Conservation (phyloP, 2,888 invertebrate genomes). For the Lepidocyrtinus sp. region DNA sequence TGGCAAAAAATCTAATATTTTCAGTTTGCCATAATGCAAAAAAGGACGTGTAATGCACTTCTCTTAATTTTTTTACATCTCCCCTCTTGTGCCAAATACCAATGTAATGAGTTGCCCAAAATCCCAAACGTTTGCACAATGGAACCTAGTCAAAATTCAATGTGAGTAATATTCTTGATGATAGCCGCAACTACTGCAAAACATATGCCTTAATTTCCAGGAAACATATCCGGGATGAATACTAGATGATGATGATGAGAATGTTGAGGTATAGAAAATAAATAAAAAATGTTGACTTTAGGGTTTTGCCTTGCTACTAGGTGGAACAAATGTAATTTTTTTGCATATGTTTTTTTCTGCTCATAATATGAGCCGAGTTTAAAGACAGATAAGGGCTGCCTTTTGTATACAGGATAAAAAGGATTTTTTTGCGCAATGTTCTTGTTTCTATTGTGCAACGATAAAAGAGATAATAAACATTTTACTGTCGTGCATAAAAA, state of each 20-base stretch:
- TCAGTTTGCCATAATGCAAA: no score
- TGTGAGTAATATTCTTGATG: not conserved
- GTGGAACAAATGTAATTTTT: not conserved
- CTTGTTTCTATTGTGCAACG: not conserved
- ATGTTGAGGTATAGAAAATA: not conserved
- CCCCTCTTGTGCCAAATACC: conserved; percentile 25
- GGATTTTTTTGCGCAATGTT: conserved; percentile 1
- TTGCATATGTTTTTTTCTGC: not conserved
- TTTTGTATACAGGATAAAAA: not conserved
- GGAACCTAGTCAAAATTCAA: not conserved
- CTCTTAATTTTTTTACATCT: not conserved
- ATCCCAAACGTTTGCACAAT: not conserved
- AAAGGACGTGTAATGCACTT: no score
- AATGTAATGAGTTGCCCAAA: conserved; percentile 28
- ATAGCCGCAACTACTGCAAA: not conserved
- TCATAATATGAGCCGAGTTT: not conserved
- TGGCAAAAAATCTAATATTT: no score
- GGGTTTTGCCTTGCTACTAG: not conserved
- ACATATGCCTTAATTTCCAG: conserved; percentile 29
- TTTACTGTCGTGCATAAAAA: not conserved
- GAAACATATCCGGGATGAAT: conserved; percentile 44
- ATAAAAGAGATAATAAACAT: not conserved
- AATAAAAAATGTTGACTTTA: conserved; percentile 15
- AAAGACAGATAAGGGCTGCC: conserved; percentile 6
- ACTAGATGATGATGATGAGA: no score